A percentile compares a stretch with the other conserved stretches of the same genome.
Evolutionary conservation across 2,113 vertebrate genomes (phyloP).

Genomic region (Anser cygnoides): DNA sequence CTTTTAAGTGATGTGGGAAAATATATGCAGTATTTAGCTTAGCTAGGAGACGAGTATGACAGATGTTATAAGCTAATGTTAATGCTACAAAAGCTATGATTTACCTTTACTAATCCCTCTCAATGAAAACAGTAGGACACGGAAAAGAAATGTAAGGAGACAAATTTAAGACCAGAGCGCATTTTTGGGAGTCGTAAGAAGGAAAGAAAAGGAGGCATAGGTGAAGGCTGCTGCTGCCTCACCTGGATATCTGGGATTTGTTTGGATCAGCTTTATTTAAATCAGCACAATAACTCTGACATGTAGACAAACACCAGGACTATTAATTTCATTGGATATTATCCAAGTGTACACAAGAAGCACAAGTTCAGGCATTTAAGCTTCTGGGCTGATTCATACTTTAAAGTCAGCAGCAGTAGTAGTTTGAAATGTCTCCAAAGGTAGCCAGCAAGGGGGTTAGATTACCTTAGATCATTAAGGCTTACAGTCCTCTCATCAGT

Average conservation of each 20-base stretch:
- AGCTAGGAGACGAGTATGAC: neutral
- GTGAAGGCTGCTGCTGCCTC: neutral
- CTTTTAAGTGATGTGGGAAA: neutral
- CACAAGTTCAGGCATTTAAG: neutral
- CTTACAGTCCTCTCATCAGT: neutral
- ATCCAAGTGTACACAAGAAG: neutral
- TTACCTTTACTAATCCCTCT: constrained; percentile 49
- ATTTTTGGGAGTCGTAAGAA: neutral
- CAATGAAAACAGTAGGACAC: constrained; percentile 5
- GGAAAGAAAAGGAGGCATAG: neutral
- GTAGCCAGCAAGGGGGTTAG: neutral
- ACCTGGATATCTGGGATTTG: neutral
- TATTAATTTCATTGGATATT: neutral
- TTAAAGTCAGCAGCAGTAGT: neutral
- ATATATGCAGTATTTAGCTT: neutral
- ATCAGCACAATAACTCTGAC: neutral
- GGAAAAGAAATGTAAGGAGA: neutral
- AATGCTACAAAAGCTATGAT: neutral
- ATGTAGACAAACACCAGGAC: neutral
- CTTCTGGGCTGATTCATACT: neutral
- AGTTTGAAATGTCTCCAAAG: neutral
- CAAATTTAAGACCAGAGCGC: neutral
- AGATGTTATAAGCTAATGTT: constrained; percentile 10
- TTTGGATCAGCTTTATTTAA: neutral
- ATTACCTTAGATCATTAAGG: neutral